Base-by-base conservation (phyloP, 2,113 vertebrate genomes). In the Indicator indicator region DNA sequence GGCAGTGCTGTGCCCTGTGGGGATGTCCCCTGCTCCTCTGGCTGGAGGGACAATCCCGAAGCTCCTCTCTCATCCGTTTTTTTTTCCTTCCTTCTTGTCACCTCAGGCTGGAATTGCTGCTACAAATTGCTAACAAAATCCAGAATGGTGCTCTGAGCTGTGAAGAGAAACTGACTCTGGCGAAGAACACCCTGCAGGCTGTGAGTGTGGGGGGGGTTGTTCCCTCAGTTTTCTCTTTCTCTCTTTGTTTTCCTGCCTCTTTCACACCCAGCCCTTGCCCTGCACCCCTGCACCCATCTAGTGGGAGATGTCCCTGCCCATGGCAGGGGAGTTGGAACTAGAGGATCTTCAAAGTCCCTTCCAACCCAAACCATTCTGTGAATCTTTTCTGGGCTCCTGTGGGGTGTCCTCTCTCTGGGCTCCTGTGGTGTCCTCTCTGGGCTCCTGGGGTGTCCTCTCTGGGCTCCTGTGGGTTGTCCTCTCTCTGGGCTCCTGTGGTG, bases 91-190 rank as follows among this genome's bases (percentile, higher is more conserved):
- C 48, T 50, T 23, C 48, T 52, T 96, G 54, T 80, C 79, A 4
- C 67, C 70, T 2, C 95, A 99, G 99, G 95, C 95, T 99, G 55
- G 99, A 99, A 94, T 79, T 98, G 97, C 98, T 99, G 95, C 98
- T 99, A 90, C 99, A 99, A 90, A 98, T 98, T 79, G 99, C 99
- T 59, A 99, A 99, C 97, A 99, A 99, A 97, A 98, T 99, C 96
- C 99, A 99, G 98, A 99, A 99, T 96, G 98, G 98, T 97, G 98
- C 99, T 95, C 96, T 99, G 96, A 99, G 98, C 97, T 99, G 99
- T 95, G 99, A 99, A 76, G 99, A 99, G 94, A 99, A 99, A 89
- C 98, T 99, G 86, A 99, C 99, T 32, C 97, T 99, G 5, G 99
- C 99, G 0, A 99, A 98, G 97, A 99, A 99, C 98, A 99, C 99